Base-by-base conservation (phyloP, 1,140 invertebrate genomes). In the Oncopeltus fasciatus region DNA sequence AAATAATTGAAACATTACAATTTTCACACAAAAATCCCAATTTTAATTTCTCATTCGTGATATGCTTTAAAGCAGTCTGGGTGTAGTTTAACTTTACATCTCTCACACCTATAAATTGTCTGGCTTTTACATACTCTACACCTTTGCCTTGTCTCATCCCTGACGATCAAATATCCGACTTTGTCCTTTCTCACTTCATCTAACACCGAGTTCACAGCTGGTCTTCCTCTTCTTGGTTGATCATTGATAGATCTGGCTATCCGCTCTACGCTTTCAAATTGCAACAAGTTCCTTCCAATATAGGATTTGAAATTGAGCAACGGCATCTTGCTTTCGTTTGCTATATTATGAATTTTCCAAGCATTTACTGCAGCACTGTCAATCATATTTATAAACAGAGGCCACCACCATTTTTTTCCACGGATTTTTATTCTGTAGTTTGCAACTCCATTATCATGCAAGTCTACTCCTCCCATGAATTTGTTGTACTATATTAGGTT, bases 391-490 rank as follows among this genome's bases (percentile, higher is more conserved):
- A 57, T 57, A 60, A 71, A 70, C 21, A 70, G 58, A 43, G 65
- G 66, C 64, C 64, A 70, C 66, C 65, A 70, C 67, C 66, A 70
- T 61, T 71, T 71, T 63, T 70, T 68, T 24, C 67, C 65, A 43
- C 65, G 59, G 53, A 71, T 63, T 46, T 61, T 63, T 20, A 68
- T 69, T 64, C 66, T 62, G 44, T 71, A 68, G 14, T 66, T 44
- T 26, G 64, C 63, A 3, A 70, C 53, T n/a, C 64, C 66, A 47
- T 68, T 60, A 51, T 70, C 67, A 33, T 69, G 27, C 51, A 66
- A 44, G 64, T 70, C 64, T 14, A 71, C 70, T 14, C 67, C 65
- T 47, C 65, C 62, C 69, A 70, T 69, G 51, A 58, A 53, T 66
- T 68, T 68, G 57, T 71, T 70, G 53, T 68, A 69, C 4, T 24